Evolutionary conservation across 2,797 vertebrate genomes (phyloP), one percentile per base, ranked within the genome.

Genomic region (Jordanella pulchra): DNA sequence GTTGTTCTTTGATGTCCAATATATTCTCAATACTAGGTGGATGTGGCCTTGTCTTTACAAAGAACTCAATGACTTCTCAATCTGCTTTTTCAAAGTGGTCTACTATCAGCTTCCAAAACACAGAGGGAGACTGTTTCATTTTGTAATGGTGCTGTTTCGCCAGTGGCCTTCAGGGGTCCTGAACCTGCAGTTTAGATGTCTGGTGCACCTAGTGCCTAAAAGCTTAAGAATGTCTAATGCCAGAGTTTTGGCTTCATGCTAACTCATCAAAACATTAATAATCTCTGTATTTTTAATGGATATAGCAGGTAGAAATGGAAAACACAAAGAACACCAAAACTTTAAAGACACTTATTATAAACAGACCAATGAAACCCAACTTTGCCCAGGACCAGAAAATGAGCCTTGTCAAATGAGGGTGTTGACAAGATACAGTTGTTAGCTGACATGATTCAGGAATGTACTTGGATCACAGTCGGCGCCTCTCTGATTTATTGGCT

Each of bases 361-460:
- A 65, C 71, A 14, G 65, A 85, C 55, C 70, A 7, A 25, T 25
- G 13, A 50, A 71, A 71, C 72, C 72, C 64, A 45, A 53, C 48
- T 84, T 78, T 60, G 56, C 55, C 69, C 56, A 3, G 80, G 80
- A 7, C 71, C 72, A 35, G 75, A 77, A 84, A 84, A 64, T 89
- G 55, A 45, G 82, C 65, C 69, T 69, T 76, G 65, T 69, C 75
- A 76, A 87, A 65, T 44, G 75, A 87, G 67, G 63, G 69, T 84
- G 84, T 58, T 82, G 87, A 91, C 86, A 87, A 81, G 89, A 91
- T 86, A 82, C 86, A 90, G 87, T 91, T 89, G 90, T 91, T 86
- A 88, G 89, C 74, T 84, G 80, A 91, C 90, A 91, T 88, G 89
- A 84, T 72, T 32, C 78, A 91, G 86, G 92, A 91, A 92, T 91